These are phyloP conservation scores for Sesamia inferens DNA, from an alignment of 2,888 invertebrate species.

Conservation along the genomic window DNA sequence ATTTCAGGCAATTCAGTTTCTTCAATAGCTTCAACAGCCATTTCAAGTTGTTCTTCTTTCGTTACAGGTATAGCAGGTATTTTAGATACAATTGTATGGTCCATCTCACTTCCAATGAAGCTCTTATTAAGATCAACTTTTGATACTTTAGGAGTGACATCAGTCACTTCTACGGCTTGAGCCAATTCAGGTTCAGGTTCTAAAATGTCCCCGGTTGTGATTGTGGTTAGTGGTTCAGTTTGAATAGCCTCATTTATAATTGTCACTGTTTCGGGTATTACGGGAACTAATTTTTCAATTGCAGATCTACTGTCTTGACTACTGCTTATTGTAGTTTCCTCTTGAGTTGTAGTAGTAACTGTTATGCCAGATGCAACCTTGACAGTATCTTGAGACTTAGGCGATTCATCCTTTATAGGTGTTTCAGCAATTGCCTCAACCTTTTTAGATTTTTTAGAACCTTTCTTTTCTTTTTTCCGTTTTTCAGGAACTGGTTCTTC, in stretches of 20 bases:
- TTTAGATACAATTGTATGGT: conserved; percentile 64
- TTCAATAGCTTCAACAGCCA: conserved; percentile 23
- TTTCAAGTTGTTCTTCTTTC: conserved; percentile 21
- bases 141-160: conserved; percentile 26
- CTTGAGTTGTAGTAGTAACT: conserved; percentile 7
- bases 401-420: conserved; percentile 1
- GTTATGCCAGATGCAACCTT: background rate
- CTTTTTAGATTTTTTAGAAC: conserved; percentile 8
- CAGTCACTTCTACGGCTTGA: conserved; percentile 53
- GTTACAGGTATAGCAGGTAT: conserved; percentile 39
- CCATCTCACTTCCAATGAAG: conserved; percentile 72
- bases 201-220: conserved; percentile 32
- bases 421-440: conserved; percentile 6
- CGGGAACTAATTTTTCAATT: conserved; percentile 12
- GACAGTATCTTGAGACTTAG: conserved; percentile 1
- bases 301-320: conserved; percentile 15
- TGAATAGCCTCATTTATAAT: conserved; percentile 40
- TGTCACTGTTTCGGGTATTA: conserved; percentile 36
- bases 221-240: conserved; percentile 39
- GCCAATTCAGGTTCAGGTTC: conserved; percentile 33
- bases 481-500: conserved; percentile 9
- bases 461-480: conserved; percentile 22
- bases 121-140: conserved; percentile 68
- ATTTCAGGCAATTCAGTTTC: conserved; percentile 11
- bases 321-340: background rate